Conservation (phyloP, 2,888 invertebrate species). For the Deilephila elpenor region DNA sequence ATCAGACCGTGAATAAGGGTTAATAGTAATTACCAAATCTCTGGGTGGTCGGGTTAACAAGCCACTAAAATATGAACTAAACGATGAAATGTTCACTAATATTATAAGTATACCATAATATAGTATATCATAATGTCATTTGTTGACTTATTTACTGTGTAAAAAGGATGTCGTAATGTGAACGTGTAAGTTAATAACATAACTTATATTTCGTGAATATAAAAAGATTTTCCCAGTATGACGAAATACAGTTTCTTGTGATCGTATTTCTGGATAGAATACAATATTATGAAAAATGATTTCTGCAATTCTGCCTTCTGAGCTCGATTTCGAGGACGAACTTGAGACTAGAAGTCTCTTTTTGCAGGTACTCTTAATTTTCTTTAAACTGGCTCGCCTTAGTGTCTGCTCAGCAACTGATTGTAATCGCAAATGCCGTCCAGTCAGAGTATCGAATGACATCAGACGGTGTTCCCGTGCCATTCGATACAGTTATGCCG, state of each 20-base stretch:
- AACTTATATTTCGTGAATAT: neutral
- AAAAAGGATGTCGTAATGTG: neutral
- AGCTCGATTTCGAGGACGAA: neutral
- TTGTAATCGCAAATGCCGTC: too few relatives aligned
- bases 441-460: too few relatives aligned
- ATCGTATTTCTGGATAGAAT: neutral
- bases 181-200: neutral
- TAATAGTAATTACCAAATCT: neutral
- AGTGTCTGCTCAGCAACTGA: too few relatives aligned
- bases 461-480: too few relatives aligned
- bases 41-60: neutral
- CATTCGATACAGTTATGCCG: too few relatives aligned
- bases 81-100: neutral
- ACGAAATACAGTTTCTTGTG: neutral
- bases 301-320: neutral
- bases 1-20: neutral
- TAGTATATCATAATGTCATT: neutral
- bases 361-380: neutral
- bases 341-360: neutral
- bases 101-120: too few relatives aligned
- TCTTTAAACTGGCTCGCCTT: too few relatives aligned
- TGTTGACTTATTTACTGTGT: neutral
- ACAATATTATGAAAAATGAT: neutral
- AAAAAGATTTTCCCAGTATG: neutral
- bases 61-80: neutral